These are phyloP conservation scores for Hypercompe scribonia DNA, from an alignment of 2,888 invertebrate genomes.

Conservation along the genomic window DNA sequence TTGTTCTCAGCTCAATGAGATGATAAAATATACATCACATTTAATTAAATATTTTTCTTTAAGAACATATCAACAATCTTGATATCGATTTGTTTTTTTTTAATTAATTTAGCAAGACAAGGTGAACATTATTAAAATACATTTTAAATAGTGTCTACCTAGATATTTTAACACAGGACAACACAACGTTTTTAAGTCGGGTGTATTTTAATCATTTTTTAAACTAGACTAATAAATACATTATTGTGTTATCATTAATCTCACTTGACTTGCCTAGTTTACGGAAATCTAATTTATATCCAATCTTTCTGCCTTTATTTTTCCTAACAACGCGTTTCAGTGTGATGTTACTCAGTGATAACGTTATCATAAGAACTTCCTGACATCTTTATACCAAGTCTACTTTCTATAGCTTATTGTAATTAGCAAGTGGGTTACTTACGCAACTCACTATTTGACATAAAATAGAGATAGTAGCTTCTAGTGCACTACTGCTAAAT, in stretches of 20 bases:
- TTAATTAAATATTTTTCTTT: neutral
- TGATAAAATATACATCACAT: conserved; percentile 13
- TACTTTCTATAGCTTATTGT: neutral
- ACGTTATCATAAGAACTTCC: neutral
- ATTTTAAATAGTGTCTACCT: no score
- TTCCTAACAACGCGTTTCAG: neutral
- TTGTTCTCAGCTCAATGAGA: conserved; percentile 37
- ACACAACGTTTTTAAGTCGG: neutral
- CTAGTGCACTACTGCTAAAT: neutral
- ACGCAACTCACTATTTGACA: neutral
- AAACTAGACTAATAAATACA: neutral
- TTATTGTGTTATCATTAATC: neutral
- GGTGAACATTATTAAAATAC: no score
- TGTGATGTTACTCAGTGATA: neutral
- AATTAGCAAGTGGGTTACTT: no score
- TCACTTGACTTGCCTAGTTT: neutral
- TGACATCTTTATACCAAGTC: neutral
- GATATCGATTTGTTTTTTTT: neutral
- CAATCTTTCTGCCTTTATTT: neutral
- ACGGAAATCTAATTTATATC: neutral
- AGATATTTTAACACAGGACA: neutral
- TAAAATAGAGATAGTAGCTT: neutral
- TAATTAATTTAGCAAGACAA: no score
- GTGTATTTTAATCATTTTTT: neutral
- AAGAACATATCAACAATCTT: neutral